Evolutionary conservation across 2,113 vertebrate species (phyloP), one percentile per base, ranked within the genome.

Genomic region (Mustela lutreola): DNA sequence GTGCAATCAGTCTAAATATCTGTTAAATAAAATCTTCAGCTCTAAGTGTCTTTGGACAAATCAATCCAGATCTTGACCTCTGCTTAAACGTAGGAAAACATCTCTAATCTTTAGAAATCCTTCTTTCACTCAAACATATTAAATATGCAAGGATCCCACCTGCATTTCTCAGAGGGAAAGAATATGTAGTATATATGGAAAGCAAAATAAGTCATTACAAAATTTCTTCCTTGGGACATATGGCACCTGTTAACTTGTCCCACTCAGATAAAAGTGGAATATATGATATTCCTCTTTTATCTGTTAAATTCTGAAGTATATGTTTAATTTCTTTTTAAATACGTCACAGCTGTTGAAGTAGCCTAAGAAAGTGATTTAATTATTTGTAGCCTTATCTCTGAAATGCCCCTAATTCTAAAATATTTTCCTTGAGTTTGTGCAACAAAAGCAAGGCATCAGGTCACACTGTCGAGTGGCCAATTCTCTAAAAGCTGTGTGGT

Each of bases 61-160:
- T 97, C 87, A 98, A 98, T 98, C 96, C 76, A 98, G 98, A 98
- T 95, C 98, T 73, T 98, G 96, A 97, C 92, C 63, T 94, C 79
- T 97, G 45, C 18, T 33, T 78, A 75, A 31, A 82, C 84, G 18
- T 97, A 97, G 96, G 96, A 91, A 39, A 97, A 75, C 92, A 81
- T 89, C 33, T 89, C 56, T 86, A 89, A 86, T 97, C 85, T 97
- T 82, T 15, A 65, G 71, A 93, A 98, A 58, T 96, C 88, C 93
- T 75, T 97, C 75, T 98, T 97, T 91, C 67, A 48, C 33, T 93
- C 71, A 95, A 73, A 94, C 3, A 86, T 45, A 97, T 73, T 53
- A 63, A 97, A 96, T 83, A 45, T 91, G 63, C 53, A 97, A 53
- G 12, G 94, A 96, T 95, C 92, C 31, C 22, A 80, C 0, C 24